A percentile compares a stretch with the other conserved stretches of the same genome.
Conservation (phyloP, 2,888 invertebrate species). For the Himalopsyche tibetana region DNA sequence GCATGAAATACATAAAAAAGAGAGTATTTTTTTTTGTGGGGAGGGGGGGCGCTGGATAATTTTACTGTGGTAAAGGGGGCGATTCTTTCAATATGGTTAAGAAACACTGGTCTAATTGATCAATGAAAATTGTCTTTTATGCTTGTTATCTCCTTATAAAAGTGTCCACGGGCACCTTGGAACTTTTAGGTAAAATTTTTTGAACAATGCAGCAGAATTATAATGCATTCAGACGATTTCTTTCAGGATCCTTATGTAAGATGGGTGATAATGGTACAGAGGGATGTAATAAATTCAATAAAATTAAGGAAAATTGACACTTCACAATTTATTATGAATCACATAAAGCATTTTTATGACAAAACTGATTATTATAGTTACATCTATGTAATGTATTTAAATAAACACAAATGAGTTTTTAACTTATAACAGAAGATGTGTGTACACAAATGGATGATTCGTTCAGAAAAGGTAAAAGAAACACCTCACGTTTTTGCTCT, state of each 20-base stretch:
- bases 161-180: too few relatives aligned
- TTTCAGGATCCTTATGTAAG: not conserved
- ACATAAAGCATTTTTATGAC: constrained; percentile 66
- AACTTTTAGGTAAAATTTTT: too few relatives aligned
- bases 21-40: too few relatives aligned
- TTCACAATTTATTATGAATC: constrained; percentile 65
- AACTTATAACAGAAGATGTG: constrained; percentile 1
- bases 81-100: too few relatives aligned
- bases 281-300: constrained; percentile 54
- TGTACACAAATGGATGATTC: constrained; percentile 5
- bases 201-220: too few relatives aligned
- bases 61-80: too few relatives aligned
- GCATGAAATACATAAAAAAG: too few relatives aligned
- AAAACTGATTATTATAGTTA: constrained; percentile 61
- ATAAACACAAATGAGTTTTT: constrained; percentile 40
- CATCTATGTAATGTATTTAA: constrained; percentile 55
- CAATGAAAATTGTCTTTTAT: too few relatives aligned
- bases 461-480: constrained; percentile 48
- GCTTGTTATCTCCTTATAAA: too few relatives aligned
- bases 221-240: not conserved
- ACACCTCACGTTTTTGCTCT: constrained; percentile 52
- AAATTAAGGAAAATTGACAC: constrained; percentile 65
- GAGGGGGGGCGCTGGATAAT: too few relatives aligned
- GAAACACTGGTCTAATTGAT: too few relatives aligned
- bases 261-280: constrained; percentile 11